Base-by-base conservation (phyloP, 2,113 vertebrate genomes). In the Aptenodytes patagonicus region DNA sequence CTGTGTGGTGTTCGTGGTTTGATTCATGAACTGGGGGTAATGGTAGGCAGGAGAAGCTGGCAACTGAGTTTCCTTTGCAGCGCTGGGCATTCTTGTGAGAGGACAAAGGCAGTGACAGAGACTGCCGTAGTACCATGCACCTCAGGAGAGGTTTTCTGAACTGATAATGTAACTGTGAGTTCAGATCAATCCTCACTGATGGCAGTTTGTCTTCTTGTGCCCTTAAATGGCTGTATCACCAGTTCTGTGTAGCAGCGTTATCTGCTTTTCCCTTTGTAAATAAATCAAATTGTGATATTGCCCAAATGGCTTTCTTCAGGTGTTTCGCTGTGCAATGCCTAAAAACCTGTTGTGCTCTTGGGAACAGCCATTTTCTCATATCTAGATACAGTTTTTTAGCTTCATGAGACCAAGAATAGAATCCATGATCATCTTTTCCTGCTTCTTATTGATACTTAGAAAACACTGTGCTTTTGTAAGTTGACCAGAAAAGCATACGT, bases 31-130 rank as follows among this genome's bases (percentile, higher is more conserved):
- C 29, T 5, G 15, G 15, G 31, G 21, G 12, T 60, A 19, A 14
- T 10, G 25, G 49, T 25, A 57, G 34, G 38, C 32, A 31, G 36
- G 44, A 70, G n/a, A 44, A 52, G 38, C 38, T 73, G 42, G 42
- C 28, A 81, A 3, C 17, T 24, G 69, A 31, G 22, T 49, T 42
- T 65, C 24, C 31, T 60, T 66, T 18, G 34, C n/a, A 15, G 10
- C 0, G 0, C 14, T n/a, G 22, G 19, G 4, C 3, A 0, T n/a
- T 65, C 24, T 22, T 31, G 8, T 32, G 40, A 44, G 57, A 78
- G 76, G 19, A 5, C 1, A 7, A 7, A 29, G 49, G 17, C 29
- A 36, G 18, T 9, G 28, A 21, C 24, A 54, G 61, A 40, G 31
- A 25, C 51, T 46, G 73, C 15, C 1, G 1, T 6, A 4, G 38